Conservation (phyloP, 1,140 invertebrate species). For the Hirudo medicinalis region DNA sequence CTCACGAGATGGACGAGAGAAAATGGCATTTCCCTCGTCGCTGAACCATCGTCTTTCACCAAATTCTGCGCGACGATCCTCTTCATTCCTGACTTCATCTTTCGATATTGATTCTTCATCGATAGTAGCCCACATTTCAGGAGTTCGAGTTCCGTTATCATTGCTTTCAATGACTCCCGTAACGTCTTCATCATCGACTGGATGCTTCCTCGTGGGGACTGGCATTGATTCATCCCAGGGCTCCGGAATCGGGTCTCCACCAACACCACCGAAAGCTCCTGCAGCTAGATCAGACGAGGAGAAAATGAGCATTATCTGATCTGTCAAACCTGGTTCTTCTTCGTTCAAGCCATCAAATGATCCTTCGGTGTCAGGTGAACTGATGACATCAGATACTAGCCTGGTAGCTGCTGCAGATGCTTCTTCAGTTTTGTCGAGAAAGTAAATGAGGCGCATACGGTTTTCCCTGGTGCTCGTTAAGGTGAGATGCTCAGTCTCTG, state of each 20-base stretch:
- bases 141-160: background rate
- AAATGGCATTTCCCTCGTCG: background rate
- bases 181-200: background rate
- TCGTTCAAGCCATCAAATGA: constrained; percentile 3
- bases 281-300: background rate
- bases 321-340: background rate
- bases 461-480: background rate
- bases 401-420: background rate
- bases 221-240: constrained; percentile 3
- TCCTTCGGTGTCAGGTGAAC: background rate
- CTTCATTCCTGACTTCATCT: background rate
- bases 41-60: constrained; percentile 9
- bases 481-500: background rate
- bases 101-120: background rate
- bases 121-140: background rate
- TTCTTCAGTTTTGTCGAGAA: constrained; percentile 11
- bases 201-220: background rate
- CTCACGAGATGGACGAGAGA: constrained; percentile 5
- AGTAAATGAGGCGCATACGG: constrained; percentile 5
- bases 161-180: background rate
- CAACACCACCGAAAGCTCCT: constrained; percentile 5
- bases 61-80: background rate
- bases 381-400: background rate
- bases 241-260: background rate
- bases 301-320: constrained; percentile 10